Percentiles rank a stretch among this genome's conserved stretches.
Conservation (phyloP, 2,888 invertebrate species). For the Agonopterix arenella region DNA sequence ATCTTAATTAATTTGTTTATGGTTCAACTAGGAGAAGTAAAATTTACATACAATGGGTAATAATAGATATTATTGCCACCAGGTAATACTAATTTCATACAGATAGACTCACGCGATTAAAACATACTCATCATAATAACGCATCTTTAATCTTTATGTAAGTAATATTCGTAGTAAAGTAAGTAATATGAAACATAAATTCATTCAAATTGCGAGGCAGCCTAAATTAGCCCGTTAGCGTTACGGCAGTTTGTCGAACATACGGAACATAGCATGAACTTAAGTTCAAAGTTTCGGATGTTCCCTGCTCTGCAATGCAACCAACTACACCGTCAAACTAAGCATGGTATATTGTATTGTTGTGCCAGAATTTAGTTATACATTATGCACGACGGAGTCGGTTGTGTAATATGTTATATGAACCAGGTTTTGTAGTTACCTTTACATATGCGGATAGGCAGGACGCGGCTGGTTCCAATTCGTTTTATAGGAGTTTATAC, state of each 20-base stretch:
- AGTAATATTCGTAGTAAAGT: too few relatives aligned
- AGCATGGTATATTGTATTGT: conserved; percentile 6
- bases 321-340: neutral
- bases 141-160: too few relatives aligned
- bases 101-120: too few relatives aligned
- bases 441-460: too few relatives aligned
- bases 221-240: conserved; percentile 2
- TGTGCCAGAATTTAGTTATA: conserved; percentile 20
- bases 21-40: neutral
- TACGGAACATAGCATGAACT: conserved; percentile 8
- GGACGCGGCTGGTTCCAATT: too few relatives aligned
- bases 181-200: too few relatives aligned
- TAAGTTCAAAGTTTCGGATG: conserved; percentile 7
- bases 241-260: conserved; percentile 10
- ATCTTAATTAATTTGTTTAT: neutral
- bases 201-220: neutral
- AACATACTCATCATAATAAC: too few relatives aligned
- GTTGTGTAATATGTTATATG: too few relatives aligned
- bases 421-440: too few relatives aligned
- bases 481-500: too few relatives aligned
- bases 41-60: neutral
- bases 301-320: conserved; percentile 1
- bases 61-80: too few relatives aligned
- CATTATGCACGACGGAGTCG: conserved; percentile 19
- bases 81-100: too few relatives aligned